Evolutionary conservation across 2,888 invertebrate species (phyloP).

Genomic region (Sycophila texana): DNA sequence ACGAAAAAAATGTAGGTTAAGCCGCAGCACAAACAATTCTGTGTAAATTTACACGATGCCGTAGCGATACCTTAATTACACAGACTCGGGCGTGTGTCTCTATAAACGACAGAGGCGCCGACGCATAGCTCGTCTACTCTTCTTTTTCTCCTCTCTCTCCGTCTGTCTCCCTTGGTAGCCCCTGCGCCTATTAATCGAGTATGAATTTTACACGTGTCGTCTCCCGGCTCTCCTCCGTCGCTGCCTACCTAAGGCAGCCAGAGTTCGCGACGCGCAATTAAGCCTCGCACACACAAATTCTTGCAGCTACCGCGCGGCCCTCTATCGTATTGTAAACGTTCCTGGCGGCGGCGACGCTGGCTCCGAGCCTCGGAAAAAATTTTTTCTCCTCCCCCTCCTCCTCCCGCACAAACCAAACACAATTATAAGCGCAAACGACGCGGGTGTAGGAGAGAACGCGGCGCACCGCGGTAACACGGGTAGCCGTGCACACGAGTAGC

Average conservation of each 20-base stretch:
- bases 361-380: conserved; percentile 43
- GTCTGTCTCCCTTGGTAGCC: not conserved
- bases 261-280: conserved; percentile 27
- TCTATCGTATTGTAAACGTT: conserved; percentile 40
- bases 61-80: conserved; percentile 48
- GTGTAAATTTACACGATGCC: conserved; percentile 47
- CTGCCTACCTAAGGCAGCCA: not conserved
- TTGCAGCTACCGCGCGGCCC: conserved; percentile 13
- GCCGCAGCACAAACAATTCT: conserved; percentile 35
- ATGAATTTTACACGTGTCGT: conserved; percentile 34
- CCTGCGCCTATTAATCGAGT: conserved; percentile 25
- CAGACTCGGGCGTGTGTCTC: not conserved
- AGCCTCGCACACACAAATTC: conserved; percentile 18
- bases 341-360: conserved; percentile 5
- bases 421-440: conserved; percentile 36
- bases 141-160: not conserved
- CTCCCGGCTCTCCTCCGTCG: not conserved
- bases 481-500: conserved; percentile 64
- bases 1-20: conserved; percentile 47
- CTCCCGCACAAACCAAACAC: conserved; percentile 41
- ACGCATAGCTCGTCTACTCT: not conserved
- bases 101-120: conserved; percentile 5
- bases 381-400: not conserved
- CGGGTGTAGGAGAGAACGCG: conserved; percentile 20
- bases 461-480: conserved; percentile 67